These are phyloP conservation scores for Anableps anableps DNA, from an alignment of 2,797 vertebrate species.

Conservation along the genomic window DNA sequence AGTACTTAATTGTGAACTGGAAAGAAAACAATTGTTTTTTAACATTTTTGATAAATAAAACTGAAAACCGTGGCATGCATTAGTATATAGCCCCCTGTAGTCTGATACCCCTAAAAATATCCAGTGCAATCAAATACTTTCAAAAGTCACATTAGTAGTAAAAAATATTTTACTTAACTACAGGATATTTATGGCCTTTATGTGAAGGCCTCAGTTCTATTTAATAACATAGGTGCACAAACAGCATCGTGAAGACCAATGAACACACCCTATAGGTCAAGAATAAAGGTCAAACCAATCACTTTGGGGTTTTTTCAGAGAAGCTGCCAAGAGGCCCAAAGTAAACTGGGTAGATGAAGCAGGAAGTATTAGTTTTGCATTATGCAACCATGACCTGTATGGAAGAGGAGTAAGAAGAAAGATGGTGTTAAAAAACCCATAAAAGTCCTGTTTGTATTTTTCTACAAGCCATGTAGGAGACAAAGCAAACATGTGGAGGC, in stretches of 20 bases:
- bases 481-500: neutral
- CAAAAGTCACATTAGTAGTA: neutral
- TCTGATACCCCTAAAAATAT: neutral
- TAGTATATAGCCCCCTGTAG: neutral
- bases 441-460: neutral
- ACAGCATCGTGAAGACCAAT: neutral
- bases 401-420: neutral
- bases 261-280: neutral
- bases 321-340: neutral
- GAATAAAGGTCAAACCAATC: neutral
- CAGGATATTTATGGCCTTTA: neutral
- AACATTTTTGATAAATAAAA: neutral
- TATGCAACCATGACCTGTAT: neutral
- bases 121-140: neutral
- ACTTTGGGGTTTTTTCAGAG: neutral
- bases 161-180: neutral
- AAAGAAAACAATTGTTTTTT: neutral
- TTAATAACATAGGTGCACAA: neutral
- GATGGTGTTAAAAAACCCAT: neutral
- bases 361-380: neutral
- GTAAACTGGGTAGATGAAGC: neutral
- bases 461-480: neutral
- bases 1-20: neutral
- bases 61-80: neutral
- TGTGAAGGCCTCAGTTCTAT: neutral